These are phyloP conservation scores for Sceloporus tristichus DNA, from an alignment of 2,113 vertebrate species.

Conservation along the genomic window DNA sequence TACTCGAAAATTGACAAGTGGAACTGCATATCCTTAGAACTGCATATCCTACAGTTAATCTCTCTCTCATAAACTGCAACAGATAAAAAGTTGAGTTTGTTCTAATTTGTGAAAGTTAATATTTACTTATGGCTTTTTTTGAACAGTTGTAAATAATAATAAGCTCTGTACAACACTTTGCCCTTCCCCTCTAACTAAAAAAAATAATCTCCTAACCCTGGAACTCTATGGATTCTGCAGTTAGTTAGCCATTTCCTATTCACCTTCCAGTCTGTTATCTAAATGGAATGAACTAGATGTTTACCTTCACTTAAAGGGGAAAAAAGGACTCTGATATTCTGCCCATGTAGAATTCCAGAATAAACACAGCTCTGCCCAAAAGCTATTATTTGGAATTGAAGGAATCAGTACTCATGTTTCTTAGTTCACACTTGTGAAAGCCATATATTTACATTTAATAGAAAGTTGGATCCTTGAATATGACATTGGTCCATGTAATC, in stretches of 20 bases:
- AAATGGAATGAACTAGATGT: background rate
- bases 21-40: background rate
- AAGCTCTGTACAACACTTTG: no score
- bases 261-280: background rate
- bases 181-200: background rate
- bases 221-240: no score
- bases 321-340: background rate
- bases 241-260: no score
- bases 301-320: background rate
- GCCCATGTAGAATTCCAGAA: background rate
- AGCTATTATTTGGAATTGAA: background rate
- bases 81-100: background rate
- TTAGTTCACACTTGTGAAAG: background rate
- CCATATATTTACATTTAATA: background rate
- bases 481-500: constrained; percentile 9
- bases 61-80: background rate
- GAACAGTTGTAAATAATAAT: background rate
- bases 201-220: background rate
- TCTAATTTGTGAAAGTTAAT: background rate
- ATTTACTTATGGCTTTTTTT: background rate
- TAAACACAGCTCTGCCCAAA: background rate
- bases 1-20: background rate
- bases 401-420: background rate
- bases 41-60: background rate
- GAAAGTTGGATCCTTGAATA: background rate